Conservation (phyloP, 2,888 invertebrate genomes). For the Cephus sareptanus region DNA sequence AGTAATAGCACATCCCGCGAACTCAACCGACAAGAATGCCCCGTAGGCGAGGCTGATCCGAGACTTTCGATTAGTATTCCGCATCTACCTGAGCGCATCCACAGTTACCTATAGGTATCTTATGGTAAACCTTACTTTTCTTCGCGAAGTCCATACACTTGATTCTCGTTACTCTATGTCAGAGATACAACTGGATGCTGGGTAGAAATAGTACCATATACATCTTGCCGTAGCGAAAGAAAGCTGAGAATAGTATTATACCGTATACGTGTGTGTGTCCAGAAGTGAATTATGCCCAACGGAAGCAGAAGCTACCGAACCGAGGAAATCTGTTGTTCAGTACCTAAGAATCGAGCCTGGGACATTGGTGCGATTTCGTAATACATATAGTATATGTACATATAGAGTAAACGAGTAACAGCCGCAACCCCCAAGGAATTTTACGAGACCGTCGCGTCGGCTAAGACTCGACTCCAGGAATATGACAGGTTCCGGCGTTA, state of each 20-base stretch:
- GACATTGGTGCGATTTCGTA: neutral
- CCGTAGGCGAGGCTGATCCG: conserved; percentile 29
- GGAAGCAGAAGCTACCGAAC: neutral
- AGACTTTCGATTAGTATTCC: conserved; percentile 35
- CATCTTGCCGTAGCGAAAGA: neutral
- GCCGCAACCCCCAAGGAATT: neutral
- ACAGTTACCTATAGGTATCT: neutral
- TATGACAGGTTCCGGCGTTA: conserved; percentile 17
- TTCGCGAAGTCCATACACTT: neutral
- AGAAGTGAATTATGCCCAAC: neutral
- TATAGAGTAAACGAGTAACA: no score
- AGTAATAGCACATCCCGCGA: conserved; percentile 33
- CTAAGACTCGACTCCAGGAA: no score
- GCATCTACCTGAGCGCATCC: neutral
- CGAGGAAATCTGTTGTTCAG: neutral
- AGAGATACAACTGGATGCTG: neutral
- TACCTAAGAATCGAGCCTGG: neutral
- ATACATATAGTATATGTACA: no score
- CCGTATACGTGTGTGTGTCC: neutral
- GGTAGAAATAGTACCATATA: neutral
- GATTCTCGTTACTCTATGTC: neutral
- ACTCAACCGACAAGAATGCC: conserved; percentile 34
- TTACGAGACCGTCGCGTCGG: neutral
- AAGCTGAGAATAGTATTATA: neutral
- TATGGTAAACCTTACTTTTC: neutral